Evolutionary conservation across 2,888 invertebrate genomes (phyloP).

Genomic region (Cephus rjabovi): DNA sequence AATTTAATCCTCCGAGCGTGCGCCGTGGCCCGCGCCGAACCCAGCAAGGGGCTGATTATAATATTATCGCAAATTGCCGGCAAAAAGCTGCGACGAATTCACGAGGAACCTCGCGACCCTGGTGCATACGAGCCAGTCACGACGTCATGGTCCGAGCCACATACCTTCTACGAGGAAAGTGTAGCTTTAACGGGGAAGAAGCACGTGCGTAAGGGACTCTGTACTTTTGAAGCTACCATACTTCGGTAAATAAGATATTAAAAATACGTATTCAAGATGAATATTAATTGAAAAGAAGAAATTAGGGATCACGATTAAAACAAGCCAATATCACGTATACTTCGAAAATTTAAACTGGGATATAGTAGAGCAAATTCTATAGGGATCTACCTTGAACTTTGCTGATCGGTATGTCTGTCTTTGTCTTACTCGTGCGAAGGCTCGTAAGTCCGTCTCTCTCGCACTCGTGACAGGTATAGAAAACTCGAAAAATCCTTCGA

Average conservation of each 20-base stretch:
- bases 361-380: background rate
- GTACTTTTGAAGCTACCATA: background rate
- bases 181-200: background rate
- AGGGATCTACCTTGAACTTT: background rate
- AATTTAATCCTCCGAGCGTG: constrained; percentile 38
- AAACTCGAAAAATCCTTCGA: background rate
- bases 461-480: background rate
- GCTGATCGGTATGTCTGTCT: background rate
- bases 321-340: background rate
- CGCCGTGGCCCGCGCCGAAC: constrained; percentile 25
- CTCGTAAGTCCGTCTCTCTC: background rate
- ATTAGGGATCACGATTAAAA: background rate
- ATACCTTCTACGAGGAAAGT: background rate
- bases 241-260: background rate
- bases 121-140: background rate
- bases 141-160: background rate
- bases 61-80: constrained; percentile 55
- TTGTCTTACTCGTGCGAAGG: background rate
- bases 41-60: constrained; percentile 49
- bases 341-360: background rate
- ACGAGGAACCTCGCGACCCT: constrained; percentile 15
- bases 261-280: background rate
- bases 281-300: background rate
- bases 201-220: background rate
- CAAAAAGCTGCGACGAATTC: constrained; percentile 49